These are phyloP conservation scores for Lutjanus campechanus DNA, from an alignment of 2,797 vertebrate genomes.

Conservation along the genomic window DNA sequence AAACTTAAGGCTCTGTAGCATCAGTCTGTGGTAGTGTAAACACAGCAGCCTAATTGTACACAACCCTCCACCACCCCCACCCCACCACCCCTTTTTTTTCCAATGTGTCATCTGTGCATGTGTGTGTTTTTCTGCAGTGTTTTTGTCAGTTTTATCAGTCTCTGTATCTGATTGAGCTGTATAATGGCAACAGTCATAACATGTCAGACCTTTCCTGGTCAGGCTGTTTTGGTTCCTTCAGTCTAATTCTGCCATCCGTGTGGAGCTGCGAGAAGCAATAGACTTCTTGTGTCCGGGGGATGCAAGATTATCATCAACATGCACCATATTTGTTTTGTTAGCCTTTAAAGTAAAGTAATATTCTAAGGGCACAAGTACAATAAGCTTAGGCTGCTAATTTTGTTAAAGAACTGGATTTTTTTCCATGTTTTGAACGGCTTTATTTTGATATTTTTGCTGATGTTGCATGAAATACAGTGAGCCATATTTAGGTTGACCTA, in stretches of 20 bases:
- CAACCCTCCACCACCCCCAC: slow-evolving; percentile 53
- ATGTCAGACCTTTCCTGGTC: slow-evolving; percentile 86
- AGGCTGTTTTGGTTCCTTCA: slow-evolving; percentile 82
- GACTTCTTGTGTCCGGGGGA: slow-evolving; percentile 73
- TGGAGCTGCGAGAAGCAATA: slow-evolving; percentile 60
- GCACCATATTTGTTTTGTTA: slow-evolving; percentile 79
- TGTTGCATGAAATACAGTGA: slow-evolving; percentile 21
- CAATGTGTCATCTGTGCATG: slow-evolving; percentile 64
- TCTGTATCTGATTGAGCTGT: slow-evolving; percentile 82
- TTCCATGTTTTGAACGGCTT: slow-evolving; percentile 55
- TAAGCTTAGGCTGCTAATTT: slow-evolving; percentile 66
- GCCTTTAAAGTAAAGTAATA: slow-evolving; percentile 81
- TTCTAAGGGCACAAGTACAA: slow-evolving; percentile 70
- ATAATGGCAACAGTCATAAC: slow-evolving; percentile 87
- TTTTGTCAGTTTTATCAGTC: slow-evolving; percentile 75
- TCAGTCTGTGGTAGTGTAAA: slow-evolving; percentile 44
- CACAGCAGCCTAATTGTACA: slow-evolving; percentile 45
- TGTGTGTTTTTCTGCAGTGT: slow-evolving; percentile 72
- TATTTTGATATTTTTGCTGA: slow-evolving; percentile 50
- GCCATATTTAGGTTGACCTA: slow-evolving; percentile 39
- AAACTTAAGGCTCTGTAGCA: slow-evolving; percentile 12
- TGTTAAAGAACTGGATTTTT: slow-evolving; percentile 58
- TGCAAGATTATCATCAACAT: slow-evolving; percentile 83
- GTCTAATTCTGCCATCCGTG: slow-evolving; percentile 65
- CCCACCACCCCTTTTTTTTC: slow-evolving; percentile 40